Base-by-base conservation (phyloP, 2,888 invertebrate species). In the Oscheius sp. region DNA sequence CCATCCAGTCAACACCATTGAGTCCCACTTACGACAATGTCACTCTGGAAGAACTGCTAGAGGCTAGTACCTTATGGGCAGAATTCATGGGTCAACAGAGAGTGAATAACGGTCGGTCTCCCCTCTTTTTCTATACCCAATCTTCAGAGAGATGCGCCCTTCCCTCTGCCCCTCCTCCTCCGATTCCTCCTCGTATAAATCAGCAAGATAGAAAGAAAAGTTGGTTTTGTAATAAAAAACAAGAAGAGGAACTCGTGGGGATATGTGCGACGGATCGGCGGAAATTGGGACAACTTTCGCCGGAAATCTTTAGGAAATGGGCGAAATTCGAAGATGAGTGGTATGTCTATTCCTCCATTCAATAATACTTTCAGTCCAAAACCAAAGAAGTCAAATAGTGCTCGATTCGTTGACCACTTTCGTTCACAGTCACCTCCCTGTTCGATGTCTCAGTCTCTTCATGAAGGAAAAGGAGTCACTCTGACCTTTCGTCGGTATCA, bases 251-350 rank as follows among this genome's bases (percentile, higher is more conserved):
- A 20, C 22, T 68, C 28, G 44, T 68, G 17, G 33, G 68, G 14
- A 68, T 68, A 33, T 68, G 68, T 28, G 51, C 51, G 24, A 45
- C 68, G n/a, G 68, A 68, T 41, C 41, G 68, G 41, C 28, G 68
- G 45, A 41, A 63, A 33, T 44, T 61, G 47, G 30, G 38, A 24
- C 63, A 68, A 36, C 44, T 57, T 20, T 68, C 68, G 22, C 68
- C 68, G 20, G 68, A 68, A 28, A 63, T 68, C 12, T 47, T 64
- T 20, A 26, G 26, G 44, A 41, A 44, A n/a, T 68, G 68, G 68
- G 45, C 41, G 44, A 68, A 63, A 54, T 45, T 67, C 30, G 47
- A 59, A 9, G 49, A 67, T 8, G 47, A 47, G 14, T 14, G 14
- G 57, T 41, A 20, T 0, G 54, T 33, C 17, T 20, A 24, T 12